phyloP scores from a whole-genome alignment of 2,888 invertebrate genomes.

The Chloroclystis v-ata region DNA sequence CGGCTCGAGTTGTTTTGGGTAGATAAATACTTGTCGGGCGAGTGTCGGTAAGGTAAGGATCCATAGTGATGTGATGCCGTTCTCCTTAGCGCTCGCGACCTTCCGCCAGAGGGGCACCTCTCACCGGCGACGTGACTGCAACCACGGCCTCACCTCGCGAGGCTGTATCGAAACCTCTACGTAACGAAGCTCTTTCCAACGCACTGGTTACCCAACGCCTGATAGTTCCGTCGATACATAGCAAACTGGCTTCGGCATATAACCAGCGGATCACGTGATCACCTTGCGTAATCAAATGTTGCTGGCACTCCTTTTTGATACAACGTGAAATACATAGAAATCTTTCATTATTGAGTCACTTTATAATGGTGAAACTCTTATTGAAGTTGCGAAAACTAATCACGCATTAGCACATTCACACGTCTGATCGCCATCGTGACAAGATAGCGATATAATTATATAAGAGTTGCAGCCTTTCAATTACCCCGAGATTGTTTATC shows the following conservation, averaged over 20 bases:
- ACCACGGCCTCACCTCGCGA: slow-evolving; percentile 76
- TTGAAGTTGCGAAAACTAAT: slow-evolving; percentile 47
- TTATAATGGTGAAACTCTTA: slow-evolving; percentile 52
- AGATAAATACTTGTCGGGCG: slow-evolving; percentile 38
- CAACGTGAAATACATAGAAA: slow-evolving; percentile 66
- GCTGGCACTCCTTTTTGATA: slow-evolving; percentile 63
- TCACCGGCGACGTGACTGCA: slow-evolving; percentile 75
- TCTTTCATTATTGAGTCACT: slow-evolving; percentile 60
- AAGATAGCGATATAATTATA: slow-evolving; percentile 19
- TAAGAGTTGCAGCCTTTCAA: slow-evolving; percentile 12
- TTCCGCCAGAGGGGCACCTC: slow-evolving; percentile 73
- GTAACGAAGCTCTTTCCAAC: slow-evolving; percentile 75
- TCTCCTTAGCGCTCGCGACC: slow-evolving; percentile 73
- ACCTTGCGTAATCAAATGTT: slow-evolving; percentile 65
- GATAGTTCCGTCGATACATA: slow-evolving; percentile 72
- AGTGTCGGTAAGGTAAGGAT: slow-evolving; percentile 67
- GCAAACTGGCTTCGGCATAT: slow-evolving; percentile 54
- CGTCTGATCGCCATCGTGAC: slow-evolving; percentile 27
- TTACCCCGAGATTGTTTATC: slow-evolving; percentile 21
- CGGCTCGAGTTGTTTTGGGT: slow-evolving; percentile 3
- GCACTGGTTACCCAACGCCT: slow-evolving; percentile 66
- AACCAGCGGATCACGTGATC: slow-evolving; percentile 68
- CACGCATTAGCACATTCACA: slow-evolving; percentile 30
- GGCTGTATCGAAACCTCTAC: slow-evolving; percentile 76
- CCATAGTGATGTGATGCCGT: slow-evolving; percentile 68